These are phyloP conservation scores for Troides helena DNA, from an alignment of 2,888 invertebrate species.

Conservation along the genomic window DNA sequence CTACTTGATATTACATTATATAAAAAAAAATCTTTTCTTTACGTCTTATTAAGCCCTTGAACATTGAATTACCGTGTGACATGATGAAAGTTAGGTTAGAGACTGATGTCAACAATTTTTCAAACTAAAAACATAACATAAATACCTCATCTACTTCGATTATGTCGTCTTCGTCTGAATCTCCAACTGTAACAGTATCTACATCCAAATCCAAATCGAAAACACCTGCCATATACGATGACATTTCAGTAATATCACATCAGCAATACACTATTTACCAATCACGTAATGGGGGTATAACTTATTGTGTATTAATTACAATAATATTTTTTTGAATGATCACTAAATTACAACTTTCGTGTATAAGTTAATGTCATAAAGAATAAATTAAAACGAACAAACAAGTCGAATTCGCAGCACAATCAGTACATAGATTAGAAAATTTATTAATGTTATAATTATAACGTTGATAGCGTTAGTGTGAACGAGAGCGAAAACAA, in stretches of 20 bases:
- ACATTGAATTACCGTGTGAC: slow-evolving; percentile 31
- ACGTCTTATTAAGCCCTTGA: slow-evolving; percentile 29
- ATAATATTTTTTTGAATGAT: slow-evolving; percentile 12
- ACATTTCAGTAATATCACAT: slow-evolving; percentile 79
- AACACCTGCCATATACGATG: slow-evolving; percentile 89
- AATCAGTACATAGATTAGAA: slow-evolving; percentile 29
- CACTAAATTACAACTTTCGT: slow-evolving; percentile 6
- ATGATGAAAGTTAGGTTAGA: slow-evolving; percentile 37
- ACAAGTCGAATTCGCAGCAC: slow-evolving; percentile 38
- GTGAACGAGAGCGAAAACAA: slow-evolving; percentile 12
- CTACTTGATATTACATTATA: not conserved
- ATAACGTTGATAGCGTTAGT: not conserved
- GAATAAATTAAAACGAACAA: slow-evolving; percentile 32
- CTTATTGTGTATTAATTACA: slow-evolving; percentile 16
- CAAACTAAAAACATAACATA: slow-evolving; percentile 34
- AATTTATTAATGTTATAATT: slow-evolving; percentile 10
- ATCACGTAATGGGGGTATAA: slow-evolving; percentile 31
- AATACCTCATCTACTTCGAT: slow-evolving; percentile 93
- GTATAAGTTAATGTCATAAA: slow-evolving; percentile 19
- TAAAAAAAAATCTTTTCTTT: not conserved
- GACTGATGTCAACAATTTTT: slow-evolving; percentile 31
- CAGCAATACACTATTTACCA: slow-evolving; percentile 55
- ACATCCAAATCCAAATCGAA: slow-evolving; percentile 94
- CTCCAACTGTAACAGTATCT: slow-evolving; percentile 82
- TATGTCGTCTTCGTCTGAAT: slow-evolving; percentile 93